Conservation (phyloP, 2,113 vertebrate species). For the Numida meleagris region DNA sequence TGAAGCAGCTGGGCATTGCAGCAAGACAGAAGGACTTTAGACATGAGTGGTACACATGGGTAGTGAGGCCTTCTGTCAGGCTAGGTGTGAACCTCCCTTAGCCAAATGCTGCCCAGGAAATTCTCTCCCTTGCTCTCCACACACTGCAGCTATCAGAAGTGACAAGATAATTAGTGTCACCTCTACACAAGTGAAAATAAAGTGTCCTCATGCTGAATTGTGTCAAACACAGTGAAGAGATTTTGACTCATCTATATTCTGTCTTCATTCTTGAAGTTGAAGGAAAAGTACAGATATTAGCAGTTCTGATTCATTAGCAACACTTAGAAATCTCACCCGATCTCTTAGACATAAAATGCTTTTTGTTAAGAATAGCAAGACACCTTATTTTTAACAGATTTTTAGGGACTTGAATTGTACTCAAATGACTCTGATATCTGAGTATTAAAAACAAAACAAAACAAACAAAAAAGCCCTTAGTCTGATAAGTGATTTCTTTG, state of each 20-base stretch:
- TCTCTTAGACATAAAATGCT: background rate
- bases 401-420: background rate
- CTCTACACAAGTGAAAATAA: background rate
- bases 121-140: background rate
- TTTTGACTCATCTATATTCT: background rate
- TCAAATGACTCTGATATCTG: background rate
- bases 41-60: background rate
- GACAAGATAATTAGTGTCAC: background rate
- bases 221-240: background rate
- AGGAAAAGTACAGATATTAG: background rate
- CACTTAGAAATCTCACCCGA: background rate
- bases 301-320: constrained; percentile 1
- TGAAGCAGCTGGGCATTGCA: background rate
- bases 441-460: background rate
- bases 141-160: background rate
- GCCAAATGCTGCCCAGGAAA: background rate
- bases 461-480: background rate
- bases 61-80: background rate
- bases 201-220: background rate
- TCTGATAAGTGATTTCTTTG: background rate
- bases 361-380: background rate
- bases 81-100: background rate
- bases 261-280: background rate
- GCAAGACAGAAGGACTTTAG: background rate
- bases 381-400: background rate